These are phyloP conservation scores for Coluber constrictor DNA, from an alignment of 2,797 vertebrate genomes.

Conservation along the genomic window DNA sequence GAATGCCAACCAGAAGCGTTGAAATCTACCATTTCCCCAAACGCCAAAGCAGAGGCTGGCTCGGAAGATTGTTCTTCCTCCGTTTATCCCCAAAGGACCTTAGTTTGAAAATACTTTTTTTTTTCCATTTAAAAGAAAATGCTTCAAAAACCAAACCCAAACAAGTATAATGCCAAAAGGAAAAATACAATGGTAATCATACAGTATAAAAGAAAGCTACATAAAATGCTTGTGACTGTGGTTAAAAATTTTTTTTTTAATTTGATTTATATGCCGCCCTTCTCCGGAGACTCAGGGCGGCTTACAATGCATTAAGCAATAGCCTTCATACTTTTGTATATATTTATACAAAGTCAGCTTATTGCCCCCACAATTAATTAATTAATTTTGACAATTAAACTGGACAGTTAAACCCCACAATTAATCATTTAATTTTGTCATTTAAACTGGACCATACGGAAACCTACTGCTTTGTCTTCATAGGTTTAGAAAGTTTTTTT, in stretches of 20 bases:
- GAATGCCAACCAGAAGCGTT: background rate
- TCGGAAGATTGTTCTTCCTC: background rate
- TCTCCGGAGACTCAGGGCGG: too few relatives aligned
- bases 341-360: too few relatives aligned
- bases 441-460: background rate
- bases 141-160: background rate
- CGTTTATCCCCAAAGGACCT: background rate
- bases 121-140: background rate
- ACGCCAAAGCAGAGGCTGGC: background rate
- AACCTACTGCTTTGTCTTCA: background rate
- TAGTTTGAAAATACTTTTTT: background rate
- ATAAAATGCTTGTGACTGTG: background rate
- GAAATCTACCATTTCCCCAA: background rate
- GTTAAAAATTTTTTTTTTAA: background rate
- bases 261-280: too few relatives aligned
- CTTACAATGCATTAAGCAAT: too few relatives aligned
- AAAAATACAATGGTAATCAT: background rate
- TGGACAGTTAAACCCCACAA: too few relatives aligned
- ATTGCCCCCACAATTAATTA: too few relatives aligned
- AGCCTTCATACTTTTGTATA: too few relatives aligned
- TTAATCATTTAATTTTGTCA: background rate
- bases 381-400: too few relatives aligned
- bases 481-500: too few relatives aligned
- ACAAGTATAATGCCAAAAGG: background rate
- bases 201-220: background rate